These are phyloP conservation scores for Cephalopterus ornatus DNA, from an alignment of 2,113 vertebrate genomes.

Conservation along the genomic window DNA sequence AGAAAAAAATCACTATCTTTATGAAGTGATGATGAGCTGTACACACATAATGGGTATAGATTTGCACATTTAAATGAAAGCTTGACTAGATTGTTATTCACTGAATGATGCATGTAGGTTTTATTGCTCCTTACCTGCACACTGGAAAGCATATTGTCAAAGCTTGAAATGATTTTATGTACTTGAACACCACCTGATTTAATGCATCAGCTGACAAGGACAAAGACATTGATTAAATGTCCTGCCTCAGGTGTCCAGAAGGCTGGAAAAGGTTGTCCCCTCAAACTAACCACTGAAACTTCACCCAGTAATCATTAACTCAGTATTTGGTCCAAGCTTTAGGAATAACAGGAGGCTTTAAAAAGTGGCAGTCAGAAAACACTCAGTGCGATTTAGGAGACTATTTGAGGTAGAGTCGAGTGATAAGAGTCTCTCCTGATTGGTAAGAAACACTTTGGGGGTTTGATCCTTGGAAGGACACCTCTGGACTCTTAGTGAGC, in stretches of 20 bases:
- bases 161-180: constrained; percentile 31
- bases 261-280: constrained; percentile 28
- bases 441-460: accelerated
- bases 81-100: neutral
- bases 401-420: neutral
- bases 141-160: neutral
- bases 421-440: accelerated
- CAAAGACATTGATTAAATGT: constrained; percentile 58
- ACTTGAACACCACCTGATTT: constrained; percentile 31
- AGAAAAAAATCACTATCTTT: neutral
- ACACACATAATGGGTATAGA: neutral
- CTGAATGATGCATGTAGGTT: neutral
- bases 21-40: neutral
- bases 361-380: neutral
- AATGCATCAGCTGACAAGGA: constrained; percentile 57
- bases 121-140: neutral
- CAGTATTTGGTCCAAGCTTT: neutral
- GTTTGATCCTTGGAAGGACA: neutral
- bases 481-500: accelerated
- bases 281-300: constrained; percentile 41
- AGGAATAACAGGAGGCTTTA: constrained; percentile 3
- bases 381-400: neutral
- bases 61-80: neutral
- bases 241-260: constrained; percentile 22
- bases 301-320: constrained; percentile 61